Percentiles rank a stretch among this genome's conserved stretches.
These are phyloP conservation scores for Urechis unicinctus DNA, from an alignment of 2,888 invertebrate genomes.

Conservation along the genomic window DNA sequence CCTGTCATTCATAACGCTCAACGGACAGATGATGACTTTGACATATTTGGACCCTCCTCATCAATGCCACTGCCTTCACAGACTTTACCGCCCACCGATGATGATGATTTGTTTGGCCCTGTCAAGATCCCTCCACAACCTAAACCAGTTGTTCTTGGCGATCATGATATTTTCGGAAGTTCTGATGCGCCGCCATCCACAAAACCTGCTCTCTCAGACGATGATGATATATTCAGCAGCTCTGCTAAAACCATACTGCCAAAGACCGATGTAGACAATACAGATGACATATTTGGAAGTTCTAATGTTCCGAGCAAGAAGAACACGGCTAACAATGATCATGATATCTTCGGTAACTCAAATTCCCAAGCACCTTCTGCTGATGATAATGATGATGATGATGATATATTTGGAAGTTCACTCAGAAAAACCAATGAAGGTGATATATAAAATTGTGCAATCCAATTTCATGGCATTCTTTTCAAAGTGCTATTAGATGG, in stretches of 20 bases:
- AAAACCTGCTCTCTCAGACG: not conserved
- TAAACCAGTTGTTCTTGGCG: too few species aligned
- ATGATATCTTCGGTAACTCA: too few species aligned
- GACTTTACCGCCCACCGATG: too few species aligned
- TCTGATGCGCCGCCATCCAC: not conserved
- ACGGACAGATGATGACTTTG: not conserved
- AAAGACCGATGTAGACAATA: slow-evolving; percentile 10
- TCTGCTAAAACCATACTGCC: not conserved
- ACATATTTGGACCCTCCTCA: not conserved
- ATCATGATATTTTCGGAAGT: slow-evolving; percentile 6
- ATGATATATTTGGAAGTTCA: slow-evolving; percentile 5
- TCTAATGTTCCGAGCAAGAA: not conserved
- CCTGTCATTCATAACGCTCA: not conserved
- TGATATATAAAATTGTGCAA: too few species aligned
- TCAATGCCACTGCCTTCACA: too few species aligned
- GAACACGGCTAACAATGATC: not conserved
- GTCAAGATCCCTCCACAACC: too few species aligned
- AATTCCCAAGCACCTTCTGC: not conserved
- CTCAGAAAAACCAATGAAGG: too few species aligned
- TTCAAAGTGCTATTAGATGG: too few species aligned
- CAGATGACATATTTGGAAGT: slow-evolving; percentile 8
- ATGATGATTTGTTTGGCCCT: not conserved
- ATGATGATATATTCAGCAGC: slow-evolving; percentile 15
- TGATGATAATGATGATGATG: slow-evolving; percentile 13
- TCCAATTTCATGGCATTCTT: too few species aligned